These are phyloP conservation scores for Anisognathus igniventris DNA, from an alignment of 2,797 vertebrate species.

Conservation along the genomic window DNA sequence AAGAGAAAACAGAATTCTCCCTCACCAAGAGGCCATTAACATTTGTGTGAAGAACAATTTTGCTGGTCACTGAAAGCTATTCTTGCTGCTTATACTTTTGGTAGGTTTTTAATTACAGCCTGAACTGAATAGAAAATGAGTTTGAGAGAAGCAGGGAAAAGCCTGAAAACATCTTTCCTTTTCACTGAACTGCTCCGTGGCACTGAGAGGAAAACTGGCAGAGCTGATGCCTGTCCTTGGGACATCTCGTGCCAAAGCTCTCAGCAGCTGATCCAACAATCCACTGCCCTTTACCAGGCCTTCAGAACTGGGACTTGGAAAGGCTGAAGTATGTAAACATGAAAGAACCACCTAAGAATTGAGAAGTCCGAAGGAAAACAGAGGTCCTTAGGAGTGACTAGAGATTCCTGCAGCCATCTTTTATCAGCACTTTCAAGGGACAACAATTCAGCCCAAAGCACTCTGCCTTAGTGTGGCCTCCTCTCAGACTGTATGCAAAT, in stretches of 20 bases:
- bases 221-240: not conserved
- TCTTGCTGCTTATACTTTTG: not conserved
- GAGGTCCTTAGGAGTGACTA: not conserved
- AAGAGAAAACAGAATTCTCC: not conserved
- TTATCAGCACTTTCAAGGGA: not conserved
- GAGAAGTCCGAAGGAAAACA: not conserved
- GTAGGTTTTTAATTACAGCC: not conserved
- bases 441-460: accelerated
- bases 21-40: not conserved
- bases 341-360: not conserved
- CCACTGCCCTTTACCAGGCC: not conserved
- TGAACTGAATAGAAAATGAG: not conserved
- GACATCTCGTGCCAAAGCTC: not conserved
- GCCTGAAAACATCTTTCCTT: not conserved
- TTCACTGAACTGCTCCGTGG: not conserved
- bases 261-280: not conserved
- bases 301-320: not conserved
- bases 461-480: not conserved
- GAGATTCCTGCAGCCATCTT: not conserved
- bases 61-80: not conserved
- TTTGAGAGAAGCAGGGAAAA: not conserved
- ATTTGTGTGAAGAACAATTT: not conserved
- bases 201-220: not conserved
- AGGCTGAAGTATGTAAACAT: not conserved
- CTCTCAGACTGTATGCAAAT: not conserved